phyloP scores from a whole-genome alignment of 2,113 vertebrate species.

The Meles meles region DNA sequence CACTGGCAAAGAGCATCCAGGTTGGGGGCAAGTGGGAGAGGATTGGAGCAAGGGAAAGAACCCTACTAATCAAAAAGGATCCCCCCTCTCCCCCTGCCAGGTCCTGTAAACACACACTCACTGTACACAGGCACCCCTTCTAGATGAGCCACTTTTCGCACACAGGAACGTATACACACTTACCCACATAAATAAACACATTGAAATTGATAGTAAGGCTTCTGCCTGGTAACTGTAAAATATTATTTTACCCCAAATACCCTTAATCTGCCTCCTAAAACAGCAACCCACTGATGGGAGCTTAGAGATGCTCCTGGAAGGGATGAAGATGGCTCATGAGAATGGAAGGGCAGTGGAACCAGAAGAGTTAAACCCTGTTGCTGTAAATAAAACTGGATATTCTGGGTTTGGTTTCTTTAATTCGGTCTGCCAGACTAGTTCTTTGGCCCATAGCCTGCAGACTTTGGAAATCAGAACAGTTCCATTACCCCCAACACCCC shows the following conservation, averaged over 20 bases:
- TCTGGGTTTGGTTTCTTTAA: neutral
- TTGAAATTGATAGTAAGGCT: neutral
- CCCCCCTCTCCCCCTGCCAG: neutral
- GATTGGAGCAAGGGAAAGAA: neutral
- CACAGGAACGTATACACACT: neutral
- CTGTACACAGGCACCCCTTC: neutral
- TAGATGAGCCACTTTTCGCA: neutral
- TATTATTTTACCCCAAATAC: neutral
- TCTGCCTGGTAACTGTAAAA: neutral
- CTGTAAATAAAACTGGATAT: neutral
- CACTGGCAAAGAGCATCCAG: neutral
- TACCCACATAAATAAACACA: neutral
- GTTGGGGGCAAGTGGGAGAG: neutral
- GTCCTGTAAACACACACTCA: neutral
- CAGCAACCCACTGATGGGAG: neutral
- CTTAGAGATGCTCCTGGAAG: neutral
- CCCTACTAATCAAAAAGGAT: neutral
- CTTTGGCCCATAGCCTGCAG: neutral
- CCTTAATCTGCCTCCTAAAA: neutral
- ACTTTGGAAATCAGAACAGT: neutral
- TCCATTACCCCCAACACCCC: neutral
- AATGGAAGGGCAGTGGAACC: neutral
- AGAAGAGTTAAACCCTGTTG: slow-evolving; percentile 35
- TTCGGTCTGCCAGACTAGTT: neutral
- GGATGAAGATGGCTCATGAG: neutral